Evolutionary conservation across 1,140 invertebrate species (phyloP).

Genomic region (Drosophila chauvacae): DNA sequence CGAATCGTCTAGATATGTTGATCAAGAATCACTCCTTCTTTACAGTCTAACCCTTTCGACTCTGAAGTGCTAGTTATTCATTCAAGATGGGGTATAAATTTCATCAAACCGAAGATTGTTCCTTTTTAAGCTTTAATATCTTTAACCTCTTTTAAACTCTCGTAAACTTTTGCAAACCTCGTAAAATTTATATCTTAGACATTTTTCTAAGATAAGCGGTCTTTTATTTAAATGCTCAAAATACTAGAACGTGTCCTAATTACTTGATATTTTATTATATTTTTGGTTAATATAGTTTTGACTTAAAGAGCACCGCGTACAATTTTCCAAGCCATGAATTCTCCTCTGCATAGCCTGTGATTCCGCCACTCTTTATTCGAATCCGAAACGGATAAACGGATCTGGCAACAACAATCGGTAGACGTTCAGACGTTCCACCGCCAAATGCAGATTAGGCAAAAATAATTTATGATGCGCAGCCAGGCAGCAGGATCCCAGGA

Average conservation of each 20-base stretch:
- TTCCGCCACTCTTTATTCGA: neutral
- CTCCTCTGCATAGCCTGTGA: too few species aligned
- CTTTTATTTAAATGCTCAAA: neutral
- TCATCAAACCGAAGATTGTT: neutral
- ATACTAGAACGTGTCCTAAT: neutral
- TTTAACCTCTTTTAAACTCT: too few species aligned
- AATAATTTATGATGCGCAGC: constrained; percentile 72
- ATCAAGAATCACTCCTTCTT: neutral
- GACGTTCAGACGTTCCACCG: constrained; percentile 34
- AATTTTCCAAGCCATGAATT: too few species aligned
- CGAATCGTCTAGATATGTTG: neutral
- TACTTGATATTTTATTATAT: neutral
- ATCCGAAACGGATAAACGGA: constrained; percentile 7
- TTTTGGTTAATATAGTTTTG: neutral
- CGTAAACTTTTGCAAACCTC: neutral
- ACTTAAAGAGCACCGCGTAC: neutral
- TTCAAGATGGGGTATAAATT: neutral
- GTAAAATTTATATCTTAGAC: neutral
- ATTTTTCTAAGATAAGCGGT: neutral
- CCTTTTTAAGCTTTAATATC: neutral
- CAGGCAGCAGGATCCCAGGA: constrained; percentile 30
- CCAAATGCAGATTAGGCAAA: constrained; percentile 73
- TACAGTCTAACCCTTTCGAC: neutral
- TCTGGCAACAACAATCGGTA: constrained; percentile 14
- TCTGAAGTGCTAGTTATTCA: neutral